phyloP scores from a whole-genome alignment of 2,888 invertebrate species.

The Lasioglossum marginatum region DNA sequence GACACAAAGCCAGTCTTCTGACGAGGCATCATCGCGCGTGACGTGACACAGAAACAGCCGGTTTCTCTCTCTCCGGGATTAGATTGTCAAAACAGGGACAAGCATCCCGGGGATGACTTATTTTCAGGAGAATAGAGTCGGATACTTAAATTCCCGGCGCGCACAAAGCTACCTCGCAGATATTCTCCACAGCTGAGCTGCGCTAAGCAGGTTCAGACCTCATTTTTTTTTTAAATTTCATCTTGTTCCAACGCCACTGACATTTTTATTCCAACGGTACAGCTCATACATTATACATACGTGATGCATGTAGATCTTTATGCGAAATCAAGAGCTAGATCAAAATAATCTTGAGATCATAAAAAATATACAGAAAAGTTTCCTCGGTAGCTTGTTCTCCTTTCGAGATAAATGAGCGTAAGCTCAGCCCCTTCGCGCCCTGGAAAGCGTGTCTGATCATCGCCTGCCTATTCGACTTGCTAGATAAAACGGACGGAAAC shows the following conservation, averaged over 20 bases:
- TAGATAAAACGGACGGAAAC: not conserved
- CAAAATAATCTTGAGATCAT: too few species aligned
- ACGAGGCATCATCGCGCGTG: not conserved
- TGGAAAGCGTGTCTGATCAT: not conserved
- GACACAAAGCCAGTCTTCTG: constrained; percentile 27
- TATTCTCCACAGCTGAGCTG: not conserved
- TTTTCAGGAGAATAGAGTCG: not conserved
- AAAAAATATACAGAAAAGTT: not conserved
- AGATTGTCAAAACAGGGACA: constrained; percentile 21
- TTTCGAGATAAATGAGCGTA: not conserved
- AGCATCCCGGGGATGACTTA: not conserved
- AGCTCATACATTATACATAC: not conserved
- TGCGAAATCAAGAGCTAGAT: not conserved
- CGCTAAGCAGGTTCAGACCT: too few species aligned
- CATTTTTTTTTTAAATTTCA: not conserved
- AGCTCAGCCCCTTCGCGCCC: not conserved
- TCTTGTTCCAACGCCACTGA: not conserved
- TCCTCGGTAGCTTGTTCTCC: not conserved
- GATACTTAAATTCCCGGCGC: not conserved
- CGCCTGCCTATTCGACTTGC: not conserved
- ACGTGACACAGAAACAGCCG: constrained; percentile 18
- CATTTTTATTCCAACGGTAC: not conserved
- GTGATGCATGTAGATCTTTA: not conserved
- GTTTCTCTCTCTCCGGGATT: constrained; percentile 19
- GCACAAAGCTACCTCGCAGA: not conserved